These are phyloP conservation scores for Aulostomus chinensis DNA, from an alignment of 2,797 vertebrate genomes.

Conservation along the genomic window DNA sequence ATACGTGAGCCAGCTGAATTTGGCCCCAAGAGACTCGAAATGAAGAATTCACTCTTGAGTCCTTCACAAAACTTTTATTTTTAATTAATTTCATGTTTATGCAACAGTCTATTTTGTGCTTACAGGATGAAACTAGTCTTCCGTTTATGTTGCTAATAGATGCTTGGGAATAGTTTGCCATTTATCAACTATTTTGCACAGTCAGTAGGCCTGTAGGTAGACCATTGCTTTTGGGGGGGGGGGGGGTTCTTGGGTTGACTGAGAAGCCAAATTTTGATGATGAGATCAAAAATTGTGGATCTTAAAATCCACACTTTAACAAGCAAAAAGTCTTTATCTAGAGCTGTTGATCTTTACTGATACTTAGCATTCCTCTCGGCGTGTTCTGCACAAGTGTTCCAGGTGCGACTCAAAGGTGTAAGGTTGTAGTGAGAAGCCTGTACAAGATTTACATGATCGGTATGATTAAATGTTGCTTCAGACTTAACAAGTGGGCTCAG, in stretches of 20 bases:
- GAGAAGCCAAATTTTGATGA: slow-evolving; percentile 21
- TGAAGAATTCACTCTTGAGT: slow-evolving; percentile 47
- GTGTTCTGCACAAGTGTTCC: too few relatives aligned
- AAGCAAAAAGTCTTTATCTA: too few relatives aligned
- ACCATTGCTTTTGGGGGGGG: slow-evolving; percentile 26
- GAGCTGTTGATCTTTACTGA: too few relatives aligned
- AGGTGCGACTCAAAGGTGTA: too few relatives aligned
- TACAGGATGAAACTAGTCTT: slow-evolving; percentile 47
- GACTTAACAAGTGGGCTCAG: too few relatives aligned
- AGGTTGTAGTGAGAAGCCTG: too few relatives aligned
- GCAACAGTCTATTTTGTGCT: slow-evolving; percentile 38
- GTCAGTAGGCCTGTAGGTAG: slow-evolving; percentile 37
- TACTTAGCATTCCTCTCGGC: too few relatives aligned
- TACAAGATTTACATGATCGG: too few relatives aligned
- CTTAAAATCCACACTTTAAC: too few relatives aligned
- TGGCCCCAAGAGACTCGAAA: slow-evolving; percentile 19
- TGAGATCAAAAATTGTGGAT: slow-evolving; percentile 10
- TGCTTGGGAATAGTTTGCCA: slow-evolving; percentile 57
- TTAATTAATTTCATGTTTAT: slow-evolving; percentile 23
- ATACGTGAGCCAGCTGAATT: slow-evolving; percentile 13
- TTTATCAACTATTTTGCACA: slow-evolving; percentile 70
- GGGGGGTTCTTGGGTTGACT: slow-evolving; percentile 21
- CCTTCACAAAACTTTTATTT: slow-evolving; percentile 8
- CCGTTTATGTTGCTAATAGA: slow-evolving; percentile 51
- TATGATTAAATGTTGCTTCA: too few relatives aligned